Evolutionary conservation across 2,113 vertebrate species (phyloP).

Genomic region (Scartelaos histophorus): DNA sequence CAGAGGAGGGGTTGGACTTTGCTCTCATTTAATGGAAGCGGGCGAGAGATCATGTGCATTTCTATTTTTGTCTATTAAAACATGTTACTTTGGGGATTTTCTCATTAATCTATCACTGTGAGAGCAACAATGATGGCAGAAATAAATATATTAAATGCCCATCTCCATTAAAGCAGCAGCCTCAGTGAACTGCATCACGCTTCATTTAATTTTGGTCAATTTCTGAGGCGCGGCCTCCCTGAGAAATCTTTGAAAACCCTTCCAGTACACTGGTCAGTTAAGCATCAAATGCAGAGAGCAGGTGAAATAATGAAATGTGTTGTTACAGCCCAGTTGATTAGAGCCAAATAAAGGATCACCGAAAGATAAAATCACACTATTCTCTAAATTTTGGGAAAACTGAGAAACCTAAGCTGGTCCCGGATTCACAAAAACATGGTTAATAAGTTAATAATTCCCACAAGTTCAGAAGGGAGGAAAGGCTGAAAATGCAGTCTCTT

Average conservation of each 20-base stretch:
- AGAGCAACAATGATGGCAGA: constrained; percentile 54
- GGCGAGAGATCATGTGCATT: constrained; percentile 46
- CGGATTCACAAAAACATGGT: background rate
- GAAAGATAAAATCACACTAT: constrained; percentile 17
- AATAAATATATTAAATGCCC: constrained; percentile 67
- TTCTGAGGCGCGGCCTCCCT: constrained; percentile 54
- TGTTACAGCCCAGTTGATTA: constrained; percentile 33
- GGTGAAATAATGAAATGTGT: constrained; percentile 55
- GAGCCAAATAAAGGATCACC: constrained; percentile 32
- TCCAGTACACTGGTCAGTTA: constrained; percentile 61
- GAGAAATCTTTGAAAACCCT: constrained; percentile 60
- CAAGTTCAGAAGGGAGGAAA: background rate
- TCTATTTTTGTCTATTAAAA: constrained; percentile 56
- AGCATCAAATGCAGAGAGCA: constrained; percentile 50
- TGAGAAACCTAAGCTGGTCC: background rate
- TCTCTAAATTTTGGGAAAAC: constrained; percentile 4
- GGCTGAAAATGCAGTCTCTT: background rate
- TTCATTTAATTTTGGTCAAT: constrained; percentile 63
- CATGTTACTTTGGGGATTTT: constrained; percentile 50
- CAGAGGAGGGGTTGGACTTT: constrained; percentile 57
- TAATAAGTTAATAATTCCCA: constrained; percentile 12
- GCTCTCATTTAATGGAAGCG: constrained; percentile 58
- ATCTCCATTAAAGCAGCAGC: constrained; percentile 58
- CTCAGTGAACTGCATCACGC: constrained; percentile 52
- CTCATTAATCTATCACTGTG: constrained; percentile 56